Base-by-base conservation (phyloP, 2,113 vertebrate genomes). In the Serilophus lunatus region DNA sequence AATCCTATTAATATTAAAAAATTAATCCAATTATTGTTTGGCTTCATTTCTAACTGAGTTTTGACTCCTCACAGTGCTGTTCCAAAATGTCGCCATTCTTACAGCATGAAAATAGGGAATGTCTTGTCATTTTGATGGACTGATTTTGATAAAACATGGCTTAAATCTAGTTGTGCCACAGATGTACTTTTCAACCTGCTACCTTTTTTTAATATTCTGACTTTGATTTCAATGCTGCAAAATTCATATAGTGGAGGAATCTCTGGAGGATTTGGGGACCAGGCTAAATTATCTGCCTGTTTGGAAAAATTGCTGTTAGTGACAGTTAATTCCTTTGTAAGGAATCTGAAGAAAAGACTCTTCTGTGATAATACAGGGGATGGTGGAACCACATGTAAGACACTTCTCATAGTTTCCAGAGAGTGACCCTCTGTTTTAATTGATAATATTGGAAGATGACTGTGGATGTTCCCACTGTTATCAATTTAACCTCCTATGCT, bases 171-270 rank as follows among this genome's bases (percentile, higher is more conserved):
- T 63, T 45, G 35, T 79, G 78, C 84, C 63, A 91, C 61, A 80
- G 61, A 76, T 72, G 31, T 82, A 49, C 86, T 95, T 95, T 92
- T 86, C 81, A 91, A 47, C 36, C 16, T 59, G 16, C 17, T 79
- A 59, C 35, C 60, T 85, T 85, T 92, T n/a, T 91, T 36, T 7
- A 93, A 69, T 94, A 86, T 92, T 96, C 72, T 89, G 90, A 69
- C 88, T 92, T 94, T 68, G 68, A 89, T 94, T 91, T 94, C 71
- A 50, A 0, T 91, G 76, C 56, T 76, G 63, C 23, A 78, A 76
- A 86, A 61, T 90, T 96, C 74, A 53, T 53, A 64, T 23, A 71
- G 51, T 75, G 44, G 53, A 54, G 49, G 91, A 86, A 60, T 72
- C 80, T 71, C 76, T 71, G 57, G 80, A 65, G 82, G 26, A 72